Base-by-base conservation (phyloP, 1,140 invertebrate genomes). In the Fopius arisanus region DNA sequence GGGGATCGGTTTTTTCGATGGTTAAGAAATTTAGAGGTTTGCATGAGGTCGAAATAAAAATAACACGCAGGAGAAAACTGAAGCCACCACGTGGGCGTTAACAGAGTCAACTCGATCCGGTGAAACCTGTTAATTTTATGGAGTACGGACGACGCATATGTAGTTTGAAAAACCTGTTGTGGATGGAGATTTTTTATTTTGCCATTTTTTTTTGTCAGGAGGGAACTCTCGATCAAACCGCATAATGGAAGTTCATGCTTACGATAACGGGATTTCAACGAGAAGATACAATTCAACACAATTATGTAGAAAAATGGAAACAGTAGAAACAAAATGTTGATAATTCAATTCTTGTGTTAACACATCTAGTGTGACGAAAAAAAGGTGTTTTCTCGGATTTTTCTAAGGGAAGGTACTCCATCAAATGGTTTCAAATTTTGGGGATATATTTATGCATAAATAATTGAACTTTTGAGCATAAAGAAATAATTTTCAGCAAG, bases 61-160 rank as follows among this genome's bases (percentile, higher is more conserved):
- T 48, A 48, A 48, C 43, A 19, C n/a, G 14, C 7, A 12, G 43
- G 54, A 23, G 54, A 59, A 59, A 59, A 59, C 19, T 28, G 54
- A 59, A 59, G 54, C 54, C 23, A 59, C 68, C 41, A 67, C 63
- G 71, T 73, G 48, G 71, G 71, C 71, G 71, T 73, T 31, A 66
- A 28, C 37, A 43, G 31, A 72, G 40, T 67, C 41, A 12, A 54
- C 48, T 19, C 21, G 67, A 65, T 70, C 54, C 54, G 59, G 67
- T 70, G 73, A 65, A 74, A 74, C 73, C 67, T 74, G 73, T 74
- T 70, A 74, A 74, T 74, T 74, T 74, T 74, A 70, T 70, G 67
- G 62, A 74, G 67, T 73, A 73, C 66, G 41, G 72, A 73, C 72
- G 51, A 51, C 65, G 72, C 40, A 19, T 68, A 68, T 63, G 23